Conservation (phyloP, 2,113 vertebrate genomes). For the Bubalus kerabau region DNA sequence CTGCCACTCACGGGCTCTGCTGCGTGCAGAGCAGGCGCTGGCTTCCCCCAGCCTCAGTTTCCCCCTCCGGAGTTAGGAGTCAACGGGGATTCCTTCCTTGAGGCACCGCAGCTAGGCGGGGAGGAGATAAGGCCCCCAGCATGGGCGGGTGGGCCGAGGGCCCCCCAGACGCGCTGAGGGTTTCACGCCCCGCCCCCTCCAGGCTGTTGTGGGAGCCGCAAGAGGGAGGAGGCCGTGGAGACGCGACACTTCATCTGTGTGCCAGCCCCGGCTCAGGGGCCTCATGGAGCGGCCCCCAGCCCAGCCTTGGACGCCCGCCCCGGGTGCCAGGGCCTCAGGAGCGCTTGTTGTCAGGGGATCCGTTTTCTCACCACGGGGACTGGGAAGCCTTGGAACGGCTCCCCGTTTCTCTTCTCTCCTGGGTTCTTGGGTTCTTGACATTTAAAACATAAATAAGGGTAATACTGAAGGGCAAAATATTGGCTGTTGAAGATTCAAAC, state of each 20-base stretch:
- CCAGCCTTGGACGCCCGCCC: neutral
- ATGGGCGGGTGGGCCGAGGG: rapidly evolving
- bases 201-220: neutral
- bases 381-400: neutral
- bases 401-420: neutral
- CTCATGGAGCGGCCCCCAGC: neutral
- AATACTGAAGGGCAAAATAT: neutral
- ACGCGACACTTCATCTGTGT: neutral
- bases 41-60: neutral
- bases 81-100: neutral
- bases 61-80: neutral
- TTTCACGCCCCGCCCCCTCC: rapidly evolving
- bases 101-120: neutral
- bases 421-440: neutral
- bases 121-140: neutral
- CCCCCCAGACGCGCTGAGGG: rapidly evolving
- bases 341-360: neutral
- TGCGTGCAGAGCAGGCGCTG: neutral
- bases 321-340: neutral
- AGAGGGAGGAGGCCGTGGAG: neutral
- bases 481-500: neutral
- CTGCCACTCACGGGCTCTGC: neutral
- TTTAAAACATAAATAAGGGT: neutral
- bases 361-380: neutral
- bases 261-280: neutral